These are phyloP conservation scores for Naso thynnoides DNA, from an alignment of 2,797 vertebrate genomes.

Conservation along the genomic window DNA sequence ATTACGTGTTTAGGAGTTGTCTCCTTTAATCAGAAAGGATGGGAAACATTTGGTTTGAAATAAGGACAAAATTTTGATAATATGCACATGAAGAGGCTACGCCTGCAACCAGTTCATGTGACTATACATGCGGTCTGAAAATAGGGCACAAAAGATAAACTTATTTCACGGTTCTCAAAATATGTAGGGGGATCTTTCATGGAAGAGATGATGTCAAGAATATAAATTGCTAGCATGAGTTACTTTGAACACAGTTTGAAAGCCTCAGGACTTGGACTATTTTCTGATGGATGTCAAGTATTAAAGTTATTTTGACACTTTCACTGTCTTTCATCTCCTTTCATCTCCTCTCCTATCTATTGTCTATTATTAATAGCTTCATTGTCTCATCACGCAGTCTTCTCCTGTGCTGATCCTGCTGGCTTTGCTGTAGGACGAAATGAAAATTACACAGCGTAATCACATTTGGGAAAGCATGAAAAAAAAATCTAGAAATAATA, in stretches of 20 bases:
- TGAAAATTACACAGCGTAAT: conserved; percentile 3
- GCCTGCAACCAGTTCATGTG: conserved; percentile 65
- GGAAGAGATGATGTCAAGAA: conserved; percentile 58
- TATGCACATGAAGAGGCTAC: background rate
- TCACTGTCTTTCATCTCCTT: conserved; percentile 40
- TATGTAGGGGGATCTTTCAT: conserved; percentile 20
- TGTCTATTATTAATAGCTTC: conserved; percentile 31
- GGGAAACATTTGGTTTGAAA: conserved; percentile 20
- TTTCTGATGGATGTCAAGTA: conserved; percentile 11
- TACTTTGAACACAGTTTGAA: conserved; percentile 48
- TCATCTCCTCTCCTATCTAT: conserved; percentile 18
- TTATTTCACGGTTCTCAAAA: conserved; percentile 41
- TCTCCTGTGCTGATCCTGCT: conserved; percentile 26
- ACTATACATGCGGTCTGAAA: conserved; percentile 28
- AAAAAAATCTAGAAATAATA: conserved; percentile 2
- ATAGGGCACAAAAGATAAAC: conserved; percentile 22
- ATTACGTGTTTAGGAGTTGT: conserved; percentile 10
- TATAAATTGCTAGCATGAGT: conserved; percentile 31
- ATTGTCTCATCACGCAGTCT: conserved; percentile 25
- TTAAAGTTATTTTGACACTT: conserved; percentile 30
- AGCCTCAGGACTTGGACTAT: conserved; percentile 19
- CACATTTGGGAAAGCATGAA: background rate
- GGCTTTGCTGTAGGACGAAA: background rate
- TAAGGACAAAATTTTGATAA: conserved; percentile 4
- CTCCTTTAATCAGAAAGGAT: conserved; percentile 11